phyloP scores from a whole-genome alignment of 2,888 invertebrate genomes.

The Himalopsyche tibetana region DNA sequence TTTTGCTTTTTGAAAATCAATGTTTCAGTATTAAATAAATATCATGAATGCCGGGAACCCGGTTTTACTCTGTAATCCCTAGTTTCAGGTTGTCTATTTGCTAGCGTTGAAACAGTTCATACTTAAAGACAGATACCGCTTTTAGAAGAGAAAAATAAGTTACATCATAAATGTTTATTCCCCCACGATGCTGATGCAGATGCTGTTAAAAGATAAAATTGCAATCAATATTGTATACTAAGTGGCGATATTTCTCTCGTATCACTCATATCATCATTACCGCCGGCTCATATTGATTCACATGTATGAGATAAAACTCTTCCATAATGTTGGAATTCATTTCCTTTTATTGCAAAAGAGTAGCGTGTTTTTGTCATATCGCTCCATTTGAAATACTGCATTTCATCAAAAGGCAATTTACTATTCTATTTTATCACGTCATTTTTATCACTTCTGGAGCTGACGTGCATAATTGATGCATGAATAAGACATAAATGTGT shows the following conservation, averaged over 20 bases:
- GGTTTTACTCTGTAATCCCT: too few species aligned
- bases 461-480: too few species aligned
- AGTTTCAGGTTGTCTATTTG: too few species aligned
- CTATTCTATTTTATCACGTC: constrained; percentile 32
- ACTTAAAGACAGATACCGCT: too few species aligned
- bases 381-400: constrained; percentile 1
- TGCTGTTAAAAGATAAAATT: neutral
- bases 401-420: constrained; percentile 35
- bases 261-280: constrained; percentile 18
- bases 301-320: constrained; percentile 16
- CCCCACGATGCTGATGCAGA: neutral
- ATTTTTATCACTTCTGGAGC: neutral
- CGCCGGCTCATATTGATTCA: constrained; percentile 12
- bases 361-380: neutral
- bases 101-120: too few species aligned
- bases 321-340: constrained; percentile 1
- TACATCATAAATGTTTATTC: too few species aligned
- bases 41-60: too few species aligned
- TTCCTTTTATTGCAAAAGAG: constrained; percentile 28
- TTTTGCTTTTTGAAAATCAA: too few species aligned
- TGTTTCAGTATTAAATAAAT: too few species aligned
- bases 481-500: too few species aligned
- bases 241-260: neutral
- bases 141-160: too few species aligned
- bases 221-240: constrained; percentile 11